Conservation (phyloP, 2,888 invertebrate genomes). For the Agriopis aurantiaria region DNA sequence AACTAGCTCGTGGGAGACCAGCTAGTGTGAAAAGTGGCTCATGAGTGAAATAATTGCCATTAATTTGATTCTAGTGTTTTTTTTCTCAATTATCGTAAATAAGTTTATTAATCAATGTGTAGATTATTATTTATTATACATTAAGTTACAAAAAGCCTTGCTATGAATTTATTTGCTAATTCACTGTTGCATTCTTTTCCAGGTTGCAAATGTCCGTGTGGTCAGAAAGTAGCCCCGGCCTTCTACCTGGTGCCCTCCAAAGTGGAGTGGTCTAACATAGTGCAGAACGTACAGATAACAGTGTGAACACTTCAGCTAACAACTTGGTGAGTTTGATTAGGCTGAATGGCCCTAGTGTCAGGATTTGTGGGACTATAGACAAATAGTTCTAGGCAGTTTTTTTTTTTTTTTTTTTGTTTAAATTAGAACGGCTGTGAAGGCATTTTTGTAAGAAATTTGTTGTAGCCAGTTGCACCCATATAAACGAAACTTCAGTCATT, state of each 20-base stretch:
- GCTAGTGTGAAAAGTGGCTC: not conserved
- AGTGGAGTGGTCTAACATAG: constrained; percentile 95
- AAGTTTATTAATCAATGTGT: no score
- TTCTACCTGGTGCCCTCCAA: constrained; percentile 97
- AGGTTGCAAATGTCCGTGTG: constrained; percentile 96
- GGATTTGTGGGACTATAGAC: not conserved
- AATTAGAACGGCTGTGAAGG: no score
- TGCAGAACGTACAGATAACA: constrained; percentile 95
- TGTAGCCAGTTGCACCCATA: no score
- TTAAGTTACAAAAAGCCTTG: no score
- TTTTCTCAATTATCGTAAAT: not conserved
- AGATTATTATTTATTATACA: no score
- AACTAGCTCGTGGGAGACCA: not conserved
- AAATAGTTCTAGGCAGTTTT: not conserved
- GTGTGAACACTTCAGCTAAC: constrained; percentile 75
- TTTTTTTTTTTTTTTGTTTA: no score
- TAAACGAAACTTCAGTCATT: no score
- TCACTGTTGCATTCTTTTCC: constrained; percentile 48
- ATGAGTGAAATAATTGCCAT: not conserved
- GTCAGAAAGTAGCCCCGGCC: constrained; percentile 95
- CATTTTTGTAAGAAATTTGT: no score
- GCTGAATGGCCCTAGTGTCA: constrained; percentile 1
- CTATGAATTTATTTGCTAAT: not conserved
- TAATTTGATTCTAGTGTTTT: not conserved
- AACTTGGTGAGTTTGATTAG: not conserved